Base-by-base conservation (phyloP, 2,888 invertebrate genomes). In the Strigamia transsilvanica region DNA sequence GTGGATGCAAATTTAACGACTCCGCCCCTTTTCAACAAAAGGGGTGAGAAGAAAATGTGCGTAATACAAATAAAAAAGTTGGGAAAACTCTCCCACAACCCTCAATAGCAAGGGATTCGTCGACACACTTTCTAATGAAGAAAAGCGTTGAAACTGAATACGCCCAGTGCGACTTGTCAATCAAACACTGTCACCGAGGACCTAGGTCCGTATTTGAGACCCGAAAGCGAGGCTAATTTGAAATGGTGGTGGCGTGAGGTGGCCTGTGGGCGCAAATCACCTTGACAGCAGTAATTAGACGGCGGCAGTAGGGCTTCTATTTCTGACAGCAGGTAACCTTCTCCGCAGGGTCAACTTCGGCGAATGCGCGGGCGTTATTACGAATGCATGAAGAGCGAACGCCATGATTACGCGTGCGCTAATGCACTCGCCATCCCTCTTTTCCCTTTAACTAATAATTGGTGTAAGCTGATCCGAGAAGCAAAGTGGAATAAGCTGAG, bases 221-320 rank as follows among this genome's bases (percentile, higher is more conserved):
- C 66, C 27, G 66, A 66, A 66, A 27, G 66, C 66, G 23, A 27
- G 66, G 27, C 23, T 66, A 66, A 66, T 66, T 66, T 66, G 66
- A 66, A 66, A 66, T 66, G 66, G 66, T 27, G 66, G 27, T 66
- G 66, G 66, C 66, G 66, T 66, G 66, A 66, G 66, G 66, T 66
- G 66, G 80, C 42, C 80, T 80, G 13, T 80, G 41, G 32, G 80
- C 46, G 80, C 80, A 27, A 46, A 80, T 80, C 80, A 80, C 46
- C 46, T 46, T 80, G 80, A 80, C 80, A 80, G 80, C 41, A 80
- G 80, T 80, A 80, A 80, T 80, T 80, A 80, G 80, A 80, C 80
- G 46, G 23, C 42, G 80, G 46, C 66, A 66, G 66, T 27, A 12
- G 66, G 66, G 66, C 66, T 66, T 66, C 66, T 27, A 66, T 66